Evolutionary conservation across 2,888 invertebrate genomes (phyloP).

Genomic region (Didymodactylos carnosus): DNA sequence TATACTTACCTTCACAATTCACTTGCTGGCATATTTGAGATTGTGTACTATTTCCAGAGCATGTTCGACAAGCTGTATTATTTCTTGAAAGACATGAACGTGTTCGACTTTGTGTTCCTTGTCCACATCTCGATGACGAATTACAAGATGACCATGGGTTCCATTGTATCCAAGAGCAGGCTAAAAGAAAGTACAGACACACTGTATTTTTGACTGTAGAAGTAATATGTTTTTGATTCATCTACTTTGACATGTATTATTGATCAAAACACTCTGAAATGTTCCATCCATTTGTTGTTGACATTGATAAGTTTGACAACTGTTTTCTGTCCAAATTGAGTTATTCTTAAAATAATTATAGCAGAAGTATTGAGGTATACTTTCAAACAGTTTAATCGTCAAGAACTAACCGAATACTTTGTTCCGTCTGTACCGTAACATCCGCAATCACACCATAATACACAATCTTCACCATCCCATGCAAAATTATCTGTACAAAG

Average conservation of each 20-base stretch:
- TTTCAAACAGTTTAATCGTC: background rate
- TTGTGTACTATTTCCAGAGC: background rate
- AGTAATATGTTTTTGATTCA: background rate
- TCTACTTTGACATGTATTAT: background rate
- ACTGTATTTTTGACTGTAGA: background rate
- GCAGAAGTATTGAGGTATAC: background rate
- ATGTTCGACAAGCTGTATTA: background rate
- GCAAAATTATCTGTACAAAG: background rate
- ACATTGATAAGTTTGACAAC: background rate
- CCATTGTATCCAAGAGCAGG: background rate
- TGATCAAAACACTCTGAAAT: background rate
- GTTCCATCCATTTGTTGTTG: background rate
- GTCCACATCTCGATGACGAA: background rate
- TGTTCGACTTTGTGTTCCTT: background rate
- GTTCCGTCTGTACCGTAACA: background rate
- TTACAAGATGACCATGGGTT: background rate
- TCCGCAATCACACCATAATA: background rate
- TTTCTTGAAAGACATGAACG: background rate
- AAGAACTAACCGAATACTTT: background rate
- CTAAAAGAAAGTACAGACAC: background rate
- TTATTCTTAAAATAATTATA: background rate
- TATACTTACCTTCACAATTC: background rate
- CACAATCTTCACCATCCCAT: background rate
- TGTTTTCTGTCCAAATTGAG: background rate
- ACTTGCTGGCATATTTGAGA: background rate